A percentile compares a stretch with the other conserved stretches of the same genome.
phyloP scores from a whole-genome alignment of 1,140 invertebrate species.

The Drosophila albomicans region DNA sequence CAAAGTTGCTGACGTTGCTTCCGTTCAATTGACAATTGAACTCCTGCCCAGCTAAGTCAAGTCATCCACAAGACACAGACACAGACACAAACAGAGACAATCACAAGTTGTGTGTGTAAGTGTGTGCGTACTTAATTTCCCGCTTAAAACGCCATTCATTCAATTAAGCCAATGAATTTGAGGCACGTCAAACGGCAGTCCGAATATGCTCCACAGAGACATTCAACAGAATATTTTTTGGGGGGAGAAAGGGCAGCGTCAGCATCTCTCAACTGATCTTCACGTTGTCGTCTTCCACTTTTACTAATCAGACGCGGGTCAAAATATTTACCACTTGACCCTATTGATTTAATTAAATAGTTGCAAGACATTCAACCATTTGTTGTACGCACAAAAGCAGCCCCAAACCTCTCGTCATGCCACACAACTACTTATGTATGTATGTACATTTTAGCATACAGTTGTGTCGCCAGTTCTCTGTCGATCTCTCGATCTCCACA shows the following conservation, averaged over 20 bases:
- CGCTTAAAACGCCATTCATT: constrained; percentile 84
- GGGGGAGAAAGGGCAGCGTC: too few species aligned
- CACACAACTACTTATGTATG: neutral
- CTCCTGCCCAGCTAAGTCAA: constrained; percentile 23
- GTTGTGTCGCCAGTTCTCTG: constrained; percentile 4
- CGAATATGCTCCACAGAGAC: neutral
- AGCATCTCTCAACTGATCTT: constrained; percentile 28
- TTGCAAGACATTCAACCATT: constrained; percentile 81
- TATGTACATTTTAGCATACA: constrained; percentile 7
- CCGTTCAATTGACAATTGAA: constrained; percentile 83
- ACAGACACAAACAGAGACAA: neutral
- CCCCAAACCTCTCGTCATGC: neutral
- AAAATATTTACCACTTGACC: constrained; percentile 85
- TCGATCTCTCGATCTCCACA: constrained; percentile 12
- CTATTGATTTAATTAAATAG: constrained; percentile 85
- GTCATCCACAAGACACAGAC: neutral
- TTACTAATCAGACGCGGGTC: constrained; percentile 84
- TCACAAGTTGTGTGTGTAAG: constrained; percentile 24
- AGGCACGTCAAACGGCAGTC: constrained; percentile 55
- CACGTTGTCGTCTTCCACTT: constrained; percentile 48
- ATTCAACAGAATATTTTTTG: neutral
- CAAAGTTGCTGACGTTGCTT: constrained; percentile 74
- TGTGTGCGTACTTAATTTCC: constrained; percentile 70
- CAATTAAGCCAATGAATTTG: constrained; percentile 85
- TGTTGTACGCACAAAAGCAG: constrained; percentile 70